Evolutionary conservation across 1,140 invertebrate species (phyloP).

Genomic region (Drosophila nebulosa): DNA sequence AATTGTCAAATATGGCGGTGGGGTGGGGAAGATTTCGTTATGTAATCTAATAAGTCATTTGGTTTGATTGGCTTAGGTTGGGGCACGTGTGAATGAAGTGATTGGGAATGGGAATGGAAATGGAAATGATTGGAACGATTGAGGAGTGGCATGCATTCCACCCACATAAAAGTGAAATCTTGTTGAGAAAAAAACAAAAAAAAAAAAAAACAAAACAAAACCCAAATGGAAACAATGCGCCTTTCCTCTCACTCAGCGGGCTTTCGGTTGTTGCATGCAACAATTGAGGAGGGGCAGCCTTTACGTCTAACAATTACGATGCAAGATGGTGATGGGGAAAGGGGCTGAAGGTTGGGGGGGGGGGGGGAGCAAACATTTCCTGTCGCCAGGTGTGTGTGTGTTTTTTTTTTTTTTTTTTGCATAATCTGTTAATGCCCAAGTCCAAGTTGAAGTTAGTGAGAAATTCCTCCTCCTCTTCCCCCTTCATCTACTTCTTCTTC

Average conservation of each 20-base stretch:
- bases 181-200: too few relatives aligned
- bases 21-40: too few relatives aligned
- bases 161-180: slow-evolving; percentile 72
- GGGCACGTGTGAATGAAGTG: too few relatives aligned
- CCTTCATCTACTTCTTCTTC: too few relatives aligned
- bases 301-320: background rate
- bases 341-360: too few relatives aligned
- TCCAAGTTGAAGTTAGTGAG: slow-evolving; percentile 23
- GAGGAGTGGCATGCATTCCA: slow-evolving; percentile 5
- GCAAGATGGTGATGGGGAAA: background rate
- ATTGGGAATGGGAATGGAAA: background rate
- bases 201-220: too few relatives aligned
- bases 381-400: slow-evolving; percentile 22
- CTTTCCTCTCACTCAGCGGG: slow-evolving; percentile 38
- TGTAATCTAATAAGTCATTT: too few relatives aligned
- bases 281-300: slow-evolving; percentile 28
- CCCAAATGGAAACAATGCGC: slow-evolving; percentile 10
- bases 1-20: too few relatives aligned
- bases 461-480: background rate
- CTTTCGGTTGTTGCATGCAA: slow-evolving; percentile 50
- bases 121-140: background rate
- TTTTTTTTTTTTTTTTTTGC: slow-evolving; percentile 41
- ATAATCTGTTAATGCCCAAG: slow-evolving; percentile 44
- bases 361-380: slow-evolving; percentile 36
- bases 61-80: too few relatives aligned